Evolutionary conservation across 2,797 vertebrate species (phyloP).

Genomic region (Sciurus carolinensis): DNA sequence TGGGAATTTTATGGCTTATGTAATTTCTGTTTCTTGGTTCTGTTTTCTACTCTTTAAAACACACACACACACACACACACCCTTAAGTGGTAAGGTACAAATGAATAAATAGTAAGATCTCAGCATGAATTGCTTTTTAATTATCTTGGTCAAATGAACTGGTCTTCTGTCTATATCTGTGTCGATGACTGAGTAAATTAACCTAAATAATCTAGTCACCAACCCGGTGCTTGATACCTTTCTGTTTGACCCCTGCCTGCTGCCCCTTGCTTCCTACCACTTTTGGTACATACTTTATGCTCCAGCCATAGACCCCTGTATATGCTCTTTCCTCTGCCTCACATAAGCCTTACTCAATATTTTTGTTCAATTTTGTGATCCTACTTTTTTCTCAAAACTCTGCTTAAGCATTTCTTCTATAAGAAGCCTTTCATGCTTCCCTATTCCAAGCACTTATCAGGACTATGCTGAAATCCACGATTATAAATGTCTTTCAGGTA

Average conservation of each 20-base stretch:
- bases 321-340: background rate
- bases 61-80: background rate
- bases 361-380: background rate
- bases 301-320: background rate
- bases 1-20: background rate
- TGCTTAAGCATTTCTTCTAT: background rate
- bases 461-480: background rate
- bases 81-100: background rate
- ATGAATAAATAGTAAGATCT: background rate
- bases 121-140: background rate
- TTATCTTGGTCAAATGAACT: background rate
- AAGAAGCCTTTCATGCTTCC: background rate
- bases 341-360: background rate
- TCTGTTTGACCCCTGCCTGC: background rate
- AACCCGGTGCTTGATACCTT: background rate
- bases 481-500: background rate
- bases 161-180: background rate
- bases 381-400: conserved; percentile 20
- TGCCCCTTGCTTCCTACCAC: background rate
- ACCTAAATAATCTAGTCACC: background rate
- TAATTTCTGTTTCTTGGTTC: background rate
- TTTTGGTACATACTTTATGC: too few species aligned
- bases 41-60: background rate
- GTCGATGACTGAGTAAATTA: background rate
- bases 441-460: background rate